These are phyloP conservation scores for Furcula furcula DNA, from an alignment of 2,888 invertebrate genomes.

Conservation along the genomic window DNA sequence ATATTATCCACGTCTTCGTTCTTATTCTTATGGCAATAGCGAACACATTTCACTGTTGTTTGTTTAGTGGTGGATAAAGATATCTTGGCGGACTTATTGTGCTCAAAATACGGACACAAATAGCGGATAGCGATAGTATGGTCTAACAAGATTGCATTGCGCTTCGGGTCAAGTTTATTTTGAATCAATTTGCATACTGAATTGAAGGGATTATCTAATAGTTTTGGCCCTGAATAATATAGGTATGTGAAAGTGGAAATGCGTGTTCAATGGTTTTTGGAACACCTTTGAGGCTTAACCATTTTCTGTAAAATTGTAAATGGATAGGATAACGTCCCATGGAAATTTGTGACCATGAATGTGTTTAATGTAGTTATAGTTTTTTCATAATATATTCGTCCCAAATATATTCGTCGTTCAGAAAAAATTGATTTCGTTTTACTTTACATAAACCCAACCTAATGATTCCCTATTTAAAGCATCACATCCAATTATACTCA, in stretches of 20 bases:
- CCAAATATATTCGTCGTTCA: no score
- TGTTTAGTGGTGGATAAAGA: not conserved
- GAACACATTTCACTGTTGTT: slow-evolving; percentile 5
- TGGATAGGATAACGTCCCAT: no score
- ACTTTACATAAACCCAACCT: not conserved
- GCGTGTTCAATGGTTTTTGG: not conserved
- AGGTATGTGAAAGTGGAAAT: slow-evolving; percentile 6
- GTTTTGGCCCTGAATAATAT: slow-evolving; percentile 20
- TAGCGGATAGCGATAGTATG: slow-evolving; percentile 36
- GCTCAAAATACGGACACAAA: slow-evolving; percentile 37
- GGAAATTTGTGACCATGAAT: no score
- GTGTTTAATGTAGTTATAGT: no score
- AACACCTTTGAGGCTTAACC: slow-evolving; percentile 1
- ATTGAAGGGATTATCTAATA: slow-evolving; percentile 25
- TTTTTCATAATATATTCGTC: no score
- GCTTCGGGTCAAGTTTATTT: slow-evolving; percentile 33
- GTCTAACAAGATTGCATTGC: slow-evolving; percentile 35
- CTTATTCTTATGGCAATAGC: slow-evolving; percentile 5
- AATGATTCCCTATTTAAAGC: not conserved
- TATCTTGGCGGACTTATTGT: slow-evolving; percentile 29
- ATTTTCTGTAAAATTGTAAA: no score
- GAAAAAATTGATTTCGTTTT: no score
- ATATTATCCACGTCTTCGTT: slow-evolving; percentile 2
- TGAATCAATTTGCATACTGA: slow-evolving; percentile 34
- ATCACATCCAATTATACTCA: not conserved